Evolutionary conservation across 2,888 invertebrate species (phyloP).

Genomic region (Napeogenes inachia): DNA sequence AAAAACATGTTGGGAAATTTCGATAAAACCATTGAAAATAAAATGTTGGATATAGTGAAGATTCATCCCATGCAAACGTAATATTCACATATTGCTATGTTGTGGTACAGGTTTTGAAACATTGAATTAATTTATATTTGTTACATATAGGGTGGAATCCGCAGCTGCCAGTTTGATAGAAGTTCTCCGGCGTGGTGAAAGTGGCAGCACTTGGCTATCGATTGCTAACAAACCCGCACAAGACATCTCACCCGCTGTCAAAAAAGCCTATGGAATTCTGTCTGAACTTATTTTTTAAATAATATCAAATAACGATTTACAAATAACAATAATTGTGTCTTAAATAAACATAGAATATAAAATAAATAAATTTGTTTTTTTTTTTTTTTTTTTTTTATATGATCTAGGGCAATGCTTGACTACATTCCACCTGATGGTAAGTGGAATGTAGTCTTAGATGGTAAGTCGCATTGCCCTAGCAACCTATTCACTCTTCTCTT

Average conservation of each 20-base stretch:
- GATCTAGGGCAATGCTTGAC: too few species aligned
- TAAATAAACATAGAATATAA: too few species aligned
- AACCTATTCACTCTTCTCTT: too few species aligned
- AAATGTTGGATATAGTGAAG: constrained; percentile 17
- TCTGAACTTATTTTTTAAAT: constrained; percentile 7
- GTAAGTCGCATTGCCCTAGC: too few species aligned
- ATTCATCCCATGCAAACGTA: constrained; percentile 34
- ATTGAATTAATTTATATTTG: neutral
- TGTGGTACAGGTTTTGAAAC: neutral
- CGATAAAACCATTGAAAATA: constrained; percentile 27
- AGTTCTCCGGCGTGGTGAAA: constrained; percentile 3
- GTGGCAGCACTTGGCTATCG: constrained; percentile 15
- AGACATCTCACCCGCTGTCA: constrained; percentile 7
- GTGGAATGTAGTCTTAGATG: too few species aligned
- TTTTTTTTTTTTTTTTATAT: too few species aligned
- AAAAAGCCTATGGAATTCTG: constrained; percentile 13
- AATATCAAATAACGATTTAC: neutral
- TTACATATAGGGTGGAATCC: constrained; percentile 7
- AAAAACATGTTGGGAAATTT: constrained; percentile 33
- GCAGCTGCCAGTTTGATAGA: constrained; percentile 10
- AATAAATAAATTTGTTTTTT: too few species aligned
- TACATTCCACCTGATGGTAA: too few species aligned
- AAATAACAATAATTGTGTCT: too few species aligned
- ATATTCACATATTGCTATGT: constrained; percentile 6
- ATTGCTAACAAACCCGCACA: constrained; percentile 1